Evolutionary conservation across 2,888 invertebrate genomes (phyloP).

Genomic region (Microctonus brassicae): DNA sequence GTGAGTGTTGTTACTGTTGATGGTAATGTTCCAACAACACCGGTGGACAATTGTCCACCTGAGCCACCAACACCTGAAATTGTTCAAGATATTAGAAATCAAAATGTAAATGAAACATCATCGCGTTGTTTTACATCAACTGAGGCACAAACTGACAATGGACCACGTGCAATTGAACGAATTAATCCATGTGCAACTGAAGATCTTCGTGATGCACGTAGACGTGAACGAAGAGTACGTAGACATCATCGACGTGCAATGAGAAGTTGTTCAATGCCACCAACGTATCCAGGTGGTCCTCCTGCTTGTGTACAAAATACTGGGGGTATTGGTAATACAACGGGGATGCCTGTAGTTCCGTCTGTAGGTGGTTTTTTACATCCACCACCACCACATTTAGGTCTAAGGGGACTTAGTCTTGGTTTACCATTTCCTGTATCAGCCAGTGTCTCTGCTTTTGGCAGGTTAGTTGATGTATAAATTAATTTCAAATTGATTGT

Average conservation of each 20-base stretch:
- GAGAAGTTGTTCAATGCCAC: conserved; percentile 63
- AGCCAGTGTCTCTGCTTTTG: conserved; percentile 66
- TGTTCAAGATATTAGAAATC: conserved; percentile 15
- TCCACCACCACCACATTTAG: conserved; percentile 66
- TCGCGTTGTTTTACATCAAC: conserved; percentile 63
- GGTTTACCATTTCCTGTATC: conserved; percentile 67
- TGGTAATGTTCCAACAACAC: conserved; percentile 42
- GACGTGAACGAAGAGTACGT: conserved; percentile 62
- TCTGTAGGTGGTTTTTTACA: conserved; percentile 62
- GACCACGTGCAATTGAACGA: conserved; percentile 39
- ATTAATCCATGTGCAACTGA: conserved; percentile 41
- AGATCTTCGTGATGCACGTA: conserved; percentile 60
- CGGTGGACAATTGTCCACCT: conserved; percentile 25
- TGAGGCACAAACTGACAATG: conserved; percentile 64
- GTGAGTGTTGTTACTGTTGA: conserved; percentile 65
- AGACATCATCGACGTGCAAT: conserved; percentile 61
- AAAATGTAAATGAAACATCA: conserved; percentile 26
- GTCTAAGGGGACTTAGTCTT: conserved; percentile 65
- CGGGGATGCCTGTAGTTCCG: conserved; percentile 56
- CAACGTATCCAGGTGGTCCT: conserved; percentile 58
- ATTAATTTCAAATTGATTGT: neutral
- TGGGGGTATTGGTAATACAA: conserved; percentile 44
- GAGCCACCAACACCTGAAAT: conserved; percentile 21
- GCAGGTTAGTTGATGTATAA: conserved; percentile 56
- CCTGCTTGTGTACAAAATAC: conserved; percentile 44